Percentiles rank a stretch among this genome's conserved stretches.
Evolutionary conservation across 2,888 invertebrate species (phyloP).

Genomic region (Oxycera nigricornis): DNA sequence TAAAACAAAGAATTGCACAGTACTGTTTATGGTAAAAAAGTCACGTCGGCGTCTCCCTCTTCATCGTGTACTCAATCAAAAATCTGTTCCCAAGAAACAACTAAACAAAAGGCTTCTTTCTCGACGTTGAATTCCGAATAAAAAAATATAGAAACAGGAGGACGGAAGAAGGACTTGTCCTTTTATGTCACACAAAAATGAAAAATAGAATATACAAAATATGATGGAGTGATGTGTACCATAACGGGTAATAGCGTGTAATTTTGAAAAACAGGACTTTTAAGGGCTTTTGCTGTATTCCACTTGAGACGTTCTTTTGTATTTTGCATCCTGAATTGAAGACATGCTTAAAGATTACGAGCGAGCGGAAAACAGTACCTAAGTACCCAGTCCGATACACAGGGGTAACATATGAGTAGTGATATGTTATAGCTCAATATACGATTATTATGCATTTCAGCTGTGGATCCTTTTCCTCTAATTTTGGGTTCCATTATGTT

Average conservation of each 20-base stretch:
- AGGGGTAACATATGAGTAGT: conserved; percentile 24
- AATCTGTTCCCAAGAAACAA: conserved; percentile 39
- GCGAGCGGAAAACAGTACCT: conserved; percentile 8
- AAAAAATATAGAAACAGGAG: conserved; percentile 25
- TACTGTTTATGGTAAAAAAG: conserved; percentile 39
- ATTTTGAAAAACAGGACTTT: conserved; percentile 46
- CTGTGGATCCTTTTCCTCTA: conserved; percentile 16
- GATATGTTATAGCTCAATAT: conserved; percentile 11
- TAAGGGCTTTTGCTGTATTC: conserved; percentile 44
- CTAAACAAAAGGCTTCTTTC: conserved; percentile 36
- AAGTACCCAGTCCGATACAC: conserved; percentile 6
- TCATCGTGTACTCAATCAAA: conserved; percentile 36
- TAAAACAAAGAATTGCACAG: conserved; percentile 35
- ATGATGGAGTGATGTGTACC: conserved; percentile 37
- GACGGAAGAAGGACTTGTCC: conserved; percentile 39
- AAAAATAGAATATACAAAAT: conserved; percentile 32
- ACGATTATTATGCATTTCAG: conserved; percentile 32
- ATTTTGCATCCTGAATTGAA: conserved; percentile 36
- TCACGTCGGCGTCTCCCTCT: conserved; percentile 39
- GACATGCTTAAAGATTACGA: conserved; percentile 29
- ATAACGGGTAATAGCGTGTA: conserved; percentile 46
- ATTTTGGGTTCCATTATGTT: neutral
- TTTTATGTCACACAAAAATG: conserved; percentile 40
- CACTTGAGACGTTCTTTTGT: conserved; percentile 47
- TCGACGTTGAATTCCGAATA: conserved; percentile 15